Evolutionary conservation across 2,113 vertebrate species (phyloP), one percentile per base, ranked within the genome.

Genomic region (Oxygymnocypris stewartii): DNA sequence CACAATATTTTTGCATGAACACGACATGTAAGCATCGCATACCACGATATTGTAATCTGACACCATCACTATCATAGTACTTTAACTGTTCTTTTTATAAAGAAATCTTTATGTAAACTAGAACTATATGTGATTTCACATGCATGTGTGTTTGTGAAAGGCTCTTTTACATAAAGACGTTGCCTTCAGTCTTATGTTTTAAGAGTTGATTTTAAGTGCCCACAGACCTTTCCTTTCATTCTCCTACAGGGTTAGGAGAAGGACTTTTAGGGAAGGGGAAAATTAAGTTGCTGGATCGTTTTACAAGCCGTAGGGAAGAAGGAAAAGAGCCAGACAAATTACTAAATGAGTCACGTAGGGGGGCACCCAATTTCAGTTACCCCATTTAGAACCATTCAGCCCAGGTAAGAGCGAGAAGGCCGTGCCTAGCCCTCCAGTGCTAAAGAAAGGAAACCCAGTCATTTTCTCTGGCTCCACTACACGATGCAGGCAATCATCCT

Each of bases 241-340:
- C 75, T 92, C 92, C 89, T 91, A 69, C 80, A 92, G 88, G 92
- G 91, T 92, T 92, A 89, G 91, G 37, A 37, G 37, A 37, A 37
- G 4, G 37, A 37, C 89, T 91, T 81, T 84, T 20, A 23, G 79
- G 79, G 87, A 89, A 85, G 91, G 91, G 88, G 91, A 90, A 92
- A 94, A 93, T 93, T 89, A 92, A 93, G 92, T 89, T 91, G 91
- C 92, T 91, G 96, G 95, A 95, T 95, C 94, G 92, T 94, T 95
- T 96, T 95, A 96, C 96, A 94, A 92, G 94, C 92, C 90, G 92
- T 92, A 90, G 93, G 94, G 94, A 93, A 92, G 79, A 90, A 94
- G 96, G 95, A 95, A 95, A 95, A 94, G 93, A 95, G 94, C 95
- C 93, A 95, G 95, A 94, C 95, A 96, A 95, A 96, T 94, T 91